These are phyloP conservation scores for Manis javanica DNA, from an alignment of 2,797 vertebrate genomes.

Conservation along the genomic window DNA sequence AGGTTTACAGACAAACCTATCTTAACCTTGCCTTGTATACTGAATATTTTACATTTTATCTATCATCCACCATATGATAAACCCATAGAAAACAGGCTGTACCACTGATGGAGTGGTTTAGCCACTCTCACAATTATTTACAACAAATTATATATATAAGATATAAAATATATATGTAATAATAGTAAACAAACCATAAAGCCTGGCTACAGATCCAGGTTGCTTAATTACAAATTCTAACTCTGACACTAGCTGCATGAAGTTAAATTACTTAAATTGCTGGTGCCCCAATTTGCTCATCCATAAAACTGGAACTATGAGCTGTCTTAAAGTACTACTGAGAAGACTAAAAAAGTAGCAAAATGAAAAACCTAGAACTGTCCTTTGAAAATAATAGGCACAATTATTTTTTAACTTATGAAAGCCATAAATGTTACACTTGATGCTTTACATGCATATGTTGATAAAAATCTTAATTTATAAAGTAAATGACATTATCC, in stretches of 20 bases:
- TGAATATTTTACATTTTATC: neutral
- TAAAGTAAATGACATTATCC: neutral
- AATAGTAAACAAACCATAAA: neutral
- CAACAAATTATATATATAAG: neutral
- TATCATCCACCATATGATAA: neutral
- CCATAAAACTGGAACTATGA: neutral
- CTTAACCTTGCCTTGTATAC: neutral
- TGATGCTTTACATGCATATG: neutral
- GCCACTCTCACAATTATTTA: neutral
- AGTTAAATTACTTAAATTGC: neutral
- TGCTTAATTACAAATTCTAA: neutral
- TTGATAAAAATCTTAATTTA: conserved; percentile 19
- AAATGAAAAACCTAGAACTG: neutral
- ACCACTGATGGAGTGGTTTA: neutral
- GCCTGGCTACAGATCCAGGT: neutral
- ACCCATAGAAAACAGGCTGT: neutral
- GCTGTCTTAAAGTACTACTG: neutral
- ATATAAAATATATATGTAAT: neutral
- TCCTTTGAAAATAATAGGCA: neutral
- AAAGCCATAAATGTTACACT: neutral
- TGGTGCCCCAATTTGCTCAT: neutral
- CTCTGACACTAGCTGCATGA: neutral
- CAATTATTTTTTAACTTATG: neutral
- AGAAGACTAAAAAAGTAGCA: neutral
- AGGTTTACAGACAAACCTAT: neutral